These are phyloP conservation scores for Micronycteris hirsuta DNA, from an alignment of 2,113 vertebrate species.

Conservation along the genomic window DNA sequence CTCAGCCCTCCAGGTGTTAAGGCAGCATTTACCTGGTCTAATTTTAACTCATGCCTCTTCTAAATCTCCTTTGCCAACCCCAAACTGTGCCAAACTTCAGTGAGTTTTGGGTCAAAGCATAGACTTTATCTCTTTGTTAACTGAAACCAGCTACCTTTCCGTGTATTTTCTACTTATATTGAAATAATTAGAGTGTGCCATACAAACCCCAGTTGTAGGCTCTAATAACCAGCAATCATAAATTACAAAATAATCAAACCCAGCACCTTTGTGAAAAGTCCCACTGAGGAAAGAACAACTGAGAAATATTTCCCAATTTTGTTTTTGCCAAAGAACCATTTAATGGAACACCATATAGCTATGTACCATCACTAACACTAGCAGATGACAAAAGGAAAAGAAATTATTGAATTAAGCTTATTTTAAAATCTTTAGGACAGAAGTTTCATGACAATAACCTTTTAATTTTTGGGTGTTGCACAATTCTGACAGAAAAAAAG, in stretches of 20 bases:
- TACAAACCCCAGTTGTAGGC: constrained; percentile 34
- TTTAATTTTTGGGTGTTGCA: not conserved
- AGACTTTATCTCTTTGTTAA: not conserved
- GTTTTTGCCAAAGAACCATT: not conserved
- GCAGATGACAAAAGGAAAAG: not conserved
- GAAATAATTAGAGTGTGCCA: not conserved
- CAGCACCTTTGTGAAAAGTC: constrained; percentile 55
- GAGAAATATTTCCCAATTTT: not conserved
- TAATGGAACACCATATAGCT: not conserved
- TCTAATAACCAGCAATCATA: constrained; percentile 15
- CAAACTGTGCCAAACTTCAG: not conserved
- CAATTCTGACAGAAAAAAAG: not conserved
- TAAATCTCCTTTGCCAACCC: not conserved
- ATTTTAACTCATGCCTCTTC: constrained; percentile 6
- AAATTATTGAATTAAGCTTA: not conserved
- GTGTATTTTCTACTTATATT: constrained; percentile 4
- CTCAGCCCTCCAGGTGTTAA: not conserved
- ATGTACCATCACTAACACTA: not conserved
- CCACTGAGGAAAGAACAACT: constrained; percentile 56
- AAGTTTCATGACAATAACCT: not conserved
- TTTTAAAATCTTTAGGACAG: constrained; percentile 4
- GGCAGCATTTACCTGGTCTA: accelerated
- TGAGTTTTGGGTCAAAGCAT: not conserved
- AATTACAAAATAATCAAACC: constrained; percentile 55
- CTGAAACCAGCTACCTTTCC: not conserved